Evolutionary conservation across 1,140 invertebrate genomes (phyloP).

Genomic region (Plectrocnemia conspersa): DNA sequence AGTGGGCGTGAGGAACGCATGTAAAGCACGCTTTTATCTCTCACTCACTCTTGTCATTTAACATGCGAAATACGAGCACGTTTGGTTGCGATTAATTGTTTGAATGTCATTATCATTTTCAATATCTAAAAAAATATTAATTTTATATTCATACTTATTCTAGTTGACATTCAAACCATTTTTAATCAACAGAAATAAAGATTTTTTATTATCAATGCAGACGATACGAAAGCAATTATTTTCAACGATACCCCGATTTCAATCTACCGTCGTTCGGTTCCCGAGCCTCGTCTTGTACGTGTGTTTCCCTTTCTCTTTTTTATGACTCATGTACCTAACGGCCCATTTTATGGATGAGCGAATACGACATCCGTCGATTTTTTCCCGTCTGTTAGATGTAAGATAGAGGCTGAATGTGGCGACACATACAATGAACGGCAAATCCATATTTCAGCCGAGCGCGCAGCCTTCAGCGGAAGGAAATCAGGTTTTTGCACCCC

Average conservation of each 20-base stretch:
- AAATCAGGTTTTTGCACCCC: neutral
- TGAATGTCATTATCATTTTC: no score
- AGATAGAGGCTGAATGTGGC: slow-evolving; percentile 11
- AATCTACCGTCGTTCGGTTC: no score
- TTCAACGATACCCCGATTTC: no score
- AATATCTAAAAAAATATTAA: no score
- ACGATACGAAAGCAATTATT: neutral
- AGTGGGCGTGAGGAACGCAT: no score
- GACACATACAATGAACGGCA: slow-evolving; percentile 2
- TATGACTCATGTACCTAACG: slow-evolving; percentile 23
- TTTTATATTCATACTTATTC: no score
- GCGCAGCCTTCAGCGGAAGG: neutral
- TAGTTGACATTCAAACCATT: slow-evolving; percentile 4
- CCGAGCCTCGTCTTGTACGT: no score
- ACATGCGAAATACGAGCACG: no score
- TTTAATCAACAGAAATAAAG: neutral
- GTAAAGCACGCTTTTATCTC: no score
- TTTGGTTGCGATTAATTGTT: no score
- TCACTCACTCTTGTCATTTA: no score
- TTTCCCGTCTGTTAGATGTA: neutral
- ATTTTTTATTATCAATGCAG: neutral
- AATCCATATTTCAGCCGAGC: slow-evolving; percentile 9
- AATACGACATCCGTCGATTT: slow-evolving; percentile 25
- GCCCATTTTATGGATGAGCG: slow-evolving; percentile 22
- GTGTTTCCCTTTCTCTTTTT: slow-evolving; percentile 19